A percentile compares a stretch with the other conserved stretches of the same genome.
Evolutionary conservation across 1,140 invertebrate genomes (phyloP).

Genomic region (Coelopa frigida): DNA sequence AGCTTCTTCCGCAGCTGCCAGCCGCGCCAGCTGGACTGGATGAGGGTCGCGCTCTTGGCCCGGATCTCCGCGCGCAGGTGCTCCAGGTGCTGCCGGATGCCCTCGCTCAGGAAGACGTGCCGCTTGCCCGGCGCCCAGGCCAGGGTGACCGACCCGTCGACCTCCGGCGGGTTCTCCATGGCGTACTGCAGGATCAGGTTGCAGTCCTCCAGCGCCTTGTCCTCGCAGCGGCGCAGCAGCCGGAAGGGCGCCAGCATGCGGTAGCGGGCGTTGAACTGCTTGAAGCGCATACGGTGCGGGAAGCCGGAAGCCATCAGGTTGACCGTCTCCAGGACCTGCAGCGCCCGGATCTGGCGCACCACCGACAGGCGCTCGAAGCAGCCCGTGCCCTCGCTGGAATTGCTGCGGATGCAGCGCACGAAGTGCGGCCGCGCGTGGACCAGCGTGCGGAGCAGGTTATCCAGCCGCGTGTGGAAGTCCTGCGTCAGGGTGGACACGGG

Average conservation of each 20-base stretch:
- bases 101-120: slow-evolving; percentile 90
- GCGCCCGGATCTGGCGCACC: slow-evolving; percentile 72
- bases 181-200: slow-evolving; percentile 66
- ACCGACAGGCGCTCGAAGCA: slow-evolving; percentile 74
- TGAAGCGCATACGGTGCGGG: slow-evolving; percentile 90
- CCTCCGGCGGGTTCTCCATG: slow-evolving; percentile 40
- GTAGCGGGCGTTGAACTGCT: slow-evolving; percentile 85
- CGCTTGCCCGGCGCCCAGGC: slow-evolving; percentile 77
- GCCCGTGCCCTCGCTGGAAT: slow-evolving; percentile 66
- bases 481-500: slow-evolving; percentile 85
- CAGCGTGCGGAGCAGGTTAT: slow-evolving; percentile 82
- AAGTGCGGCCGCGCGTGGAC: slow-evolving; percentile 92
- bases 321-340: slow-evolving; percentile 91
- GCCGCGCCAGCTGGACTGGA: slow-evolving; percentile 77
- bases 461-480: slow-evolving; percentile 88
- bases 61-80: slow-evolving; percentile 67
- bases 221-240: slow-evolving; percentile 65
- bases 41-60: slow-evolving; percentile 65
- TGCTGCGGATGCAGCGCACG: slow-evolving; percentile 83
- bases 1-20: slow-evolving; percentile 65
- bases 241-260: slow-evolving; percentile 71
- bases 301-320: slow-evolving; percentile 90
- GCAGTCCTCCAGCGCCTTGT: slow-evolving; percentile 74
- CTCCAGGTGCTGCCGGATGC: slow-evolving; percentile 82
- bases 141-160: slow-evolving; percentile 39